Conservation (phyloP, 1,140 invertebrate species). For the Rhagoletis zephyria region DNA sequence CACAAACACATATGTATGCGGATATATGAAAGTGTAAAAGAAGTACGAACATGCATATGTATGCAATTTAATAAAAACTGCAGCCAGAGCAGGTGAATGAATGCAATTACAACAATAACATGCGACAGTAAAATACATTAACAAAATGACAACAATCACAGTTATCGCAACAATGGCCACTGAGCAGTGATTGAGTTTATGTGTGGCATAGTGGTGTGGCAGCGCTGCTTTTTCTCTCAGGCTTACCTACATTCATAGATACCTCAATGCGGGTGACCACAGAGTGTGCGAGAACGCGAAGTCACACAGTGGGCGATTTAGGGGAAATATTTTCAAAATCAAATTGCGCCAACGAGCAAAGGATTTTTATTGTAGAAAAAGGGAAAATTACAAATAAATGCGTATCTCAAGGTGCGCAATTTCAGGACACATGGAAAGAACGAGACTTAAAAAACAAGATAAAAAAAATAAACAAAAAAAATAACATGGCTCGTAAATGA, state of each 20-base stretch:
- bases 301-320: too few relatives aligned
- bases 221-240: background rate
- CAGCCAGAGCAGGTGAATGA: background rate
- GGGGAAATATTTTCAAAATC: too few relatives aligned
- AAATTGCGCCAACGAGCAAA: too few relatives aligned
- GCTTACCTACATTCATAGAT: background rate
- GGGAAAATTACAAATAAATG: too few relatives aligned
- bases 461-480: too few relatives aligned
- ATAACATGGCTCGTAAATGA: too few relatives aligned
- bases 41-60: background rate
- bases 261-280: background rate
- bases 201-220: background rate
- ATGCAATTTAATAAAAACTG: background rate
- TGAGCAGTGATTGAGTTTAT: background rate
- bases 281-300: too few relatives aligned
- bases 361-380: too few relatives aligned
- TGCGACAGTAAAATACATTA: background rate
- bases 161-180: background rate
- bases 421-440: too few relatives aligned
- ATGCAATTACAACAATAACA: background rate
- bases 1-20: background rate
- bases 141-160: slow-evolving; percentile 1
- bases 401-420: too few relatives aligned
- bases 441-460: too few relatives aligned
- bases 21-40: background rate